A percentile compares a stretch with the other conserved stretches of the same genome.
Conservation (phyloP, 2,113 vertebrate genomes). For the Apeltes quadracus region DNA sequence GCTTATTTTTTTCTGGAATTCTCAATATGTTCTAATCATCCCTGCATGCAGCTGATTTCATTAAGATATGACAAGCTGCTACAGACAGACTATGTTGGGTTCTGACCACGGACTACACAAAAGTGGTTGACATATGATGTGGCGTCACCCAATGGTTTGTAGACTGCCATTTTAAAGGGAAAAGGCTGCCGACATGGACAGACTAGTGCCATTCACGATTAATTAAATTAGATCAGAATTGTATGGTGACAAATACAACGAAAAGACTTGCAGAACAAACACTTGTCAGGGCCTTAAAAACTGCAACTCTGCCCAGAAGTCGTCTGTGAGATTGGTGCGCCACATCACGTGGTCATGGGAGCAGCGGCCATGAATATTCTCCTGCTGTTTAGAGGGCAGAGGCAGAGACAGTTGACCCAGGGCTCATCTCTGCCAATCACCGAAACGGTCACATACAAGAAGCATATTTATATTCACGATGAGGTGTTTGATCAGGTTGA, state of each 20-base stretch:
- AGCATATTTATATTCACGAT: slow-evolving; percentile 45
- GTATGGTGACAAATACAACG: neutral
- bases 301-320: neutral
- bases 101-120: neutral
- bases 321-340: neutral
- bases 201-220: too few species aligned
- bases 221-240: neutral
- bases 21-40: neutral
- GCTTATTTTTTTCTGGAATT: neutral
- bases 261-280: neutral
- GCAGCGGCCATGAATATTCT: slow-evolving; percentile 21
- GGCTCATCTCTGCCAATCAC: slow-evolving; percentile 28
- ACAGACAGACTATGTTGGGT: neutral
- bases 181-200: too few species aligned
- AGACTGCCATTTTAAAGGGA: neutral
- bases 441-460: neutral
- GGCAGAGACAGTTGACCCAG: slow-evolving; percentile 10
- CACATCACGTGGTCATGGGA: slow-evolving; percentile 1
- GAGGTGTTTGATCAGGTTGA: slow-evolving; percentile 45
- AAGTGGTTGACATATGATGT: neutral
- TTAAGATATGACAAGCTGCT: neutral
- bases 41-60: neutral
- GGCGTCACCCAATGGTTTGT: neutral
- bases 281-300: neutral
- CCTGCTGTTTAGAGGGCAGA: neutral